Evolutionary conservation across 2,797 vertebrate species (phyloP).

Genomic region (Pampus argenteus): DNA sequence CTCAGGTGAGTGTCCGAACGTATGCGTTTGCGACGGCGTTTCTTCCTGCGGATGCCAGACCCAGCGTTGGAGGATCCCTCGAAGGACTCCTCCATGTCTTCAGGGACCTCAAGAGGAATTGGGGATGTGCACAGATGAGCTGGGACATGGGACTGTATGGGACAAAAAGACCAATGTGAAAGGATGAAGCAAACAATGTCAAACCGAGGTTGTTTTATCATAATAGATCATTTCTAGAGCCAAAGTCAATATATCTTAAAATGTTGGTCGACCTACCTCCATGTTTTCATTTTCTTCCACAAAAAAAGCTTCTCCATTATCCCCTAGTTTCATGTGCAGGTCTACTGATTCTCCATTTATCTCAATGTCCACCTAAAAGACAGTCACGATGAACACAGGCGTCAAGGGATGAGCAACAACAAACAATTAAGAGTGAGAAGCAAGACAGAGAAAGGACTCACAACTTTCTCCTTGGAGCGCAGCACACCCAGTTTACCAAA

Average conservation of each 20-base stretch:
- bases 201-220: neutral
- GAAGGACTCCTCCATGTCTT: conserved; percentile 54
- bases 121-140: conserved; percentile 89
- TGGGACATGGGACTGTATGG: conserved; percentile 79
- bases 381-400: neutral
- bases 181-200: neutral
- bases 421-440: neutral
- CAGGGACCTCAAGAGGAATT: conserved; percentile 77
- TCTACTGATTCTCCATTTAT: conserved; percentile 93
- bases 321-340: conserved; percentile 95
- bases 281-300: conserved; percentile 88
- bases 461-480: conserved; percentile 94
- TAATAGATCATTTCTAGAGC: neutral
- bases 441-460: conserved; percentile 72
- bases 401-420: neutral
- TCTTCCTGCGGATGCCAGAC: conserved; percentile 77
- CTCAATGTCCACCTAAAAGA: conserved; percentile 93
- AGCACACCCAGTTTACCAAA: conserved; percentile 97
- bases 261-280: conserved; percentile 65
- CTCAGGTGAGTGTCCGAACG: conserved; percentile 78
- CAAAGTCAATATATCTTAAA: neutral
- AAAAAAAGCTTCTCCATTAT: conserved; percentile 97
- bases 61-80: neutral
- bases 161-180: neutral
- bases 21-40: conserved; percentile 83